phyloP scores from a whole-genome alignment of 2,888 invertebrate genomes.

The Caenorhabditis sp. region DNA sequence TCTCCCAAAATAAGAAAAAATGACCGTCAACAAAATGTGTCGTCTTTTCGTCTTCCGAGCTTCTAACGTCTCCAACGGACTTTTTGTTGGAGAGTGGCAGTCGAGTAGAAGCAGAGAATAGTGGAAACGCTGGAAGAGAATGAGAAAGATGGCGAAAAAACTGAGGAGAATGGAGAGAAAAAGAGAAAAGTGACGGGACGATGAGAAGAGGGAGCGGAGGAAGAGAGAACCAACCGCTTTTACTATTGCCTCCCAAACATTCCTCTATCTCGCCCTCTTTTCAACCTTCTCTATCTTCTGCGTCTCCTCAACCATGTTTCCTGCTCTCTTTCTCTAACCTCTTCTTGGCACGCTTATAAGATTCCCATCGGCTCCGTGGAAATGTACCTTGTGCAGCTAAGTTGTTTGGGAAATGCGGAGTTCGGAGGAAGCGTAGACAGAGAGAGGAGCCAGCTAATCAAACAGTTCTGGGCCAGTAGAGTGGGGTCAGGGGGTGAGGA shows the following conservation, averaged over 20 bases:
- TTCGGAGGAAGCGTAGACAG: not conserved
- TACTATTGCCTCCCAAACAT: not conserved
- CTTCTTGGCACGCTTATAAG: not conserved
- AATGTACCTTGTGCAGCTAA: not conserved
- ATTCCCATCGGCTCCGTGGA: not conserved
- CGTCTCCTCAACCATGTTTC: not conserved
- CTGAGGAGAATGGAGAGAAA: not conserved
- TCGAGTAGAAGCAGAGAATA: not conserved
- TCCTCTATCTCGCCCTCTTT: not conserved
- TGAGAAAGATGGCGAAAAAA: not conserved
- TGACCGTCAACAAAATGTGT: conserved; percentile 11
- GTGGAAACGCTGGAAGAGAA: not conserved
- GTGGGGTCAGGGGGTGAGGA: not conserved
- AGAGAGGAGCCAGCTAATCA: not conserved
- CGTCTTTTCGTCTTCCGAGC: not conserved
- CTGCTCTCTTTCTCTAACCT: not conserved
- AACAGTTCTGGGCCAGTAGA: not conserved
- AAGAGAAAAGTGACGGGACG: conserved; percentile 1
- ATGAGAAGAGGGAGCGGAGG: not conserved
- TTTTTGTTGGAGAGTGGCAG: not conserved
- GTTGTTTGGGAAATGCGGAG: not conserved
- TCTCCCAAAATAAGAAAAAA: conserved; percentile 3
- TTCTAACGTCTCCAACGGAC: not conserved
- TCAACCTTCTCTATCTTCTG: not conserved
- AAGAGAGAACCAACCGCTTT: not conserved